A percentile compares a stretch with the other conserved stretches of the same genome.
Conservation (phyloP, 2,888 invertebrate genomes). For the Hirudinaria manillensis region DNA sequence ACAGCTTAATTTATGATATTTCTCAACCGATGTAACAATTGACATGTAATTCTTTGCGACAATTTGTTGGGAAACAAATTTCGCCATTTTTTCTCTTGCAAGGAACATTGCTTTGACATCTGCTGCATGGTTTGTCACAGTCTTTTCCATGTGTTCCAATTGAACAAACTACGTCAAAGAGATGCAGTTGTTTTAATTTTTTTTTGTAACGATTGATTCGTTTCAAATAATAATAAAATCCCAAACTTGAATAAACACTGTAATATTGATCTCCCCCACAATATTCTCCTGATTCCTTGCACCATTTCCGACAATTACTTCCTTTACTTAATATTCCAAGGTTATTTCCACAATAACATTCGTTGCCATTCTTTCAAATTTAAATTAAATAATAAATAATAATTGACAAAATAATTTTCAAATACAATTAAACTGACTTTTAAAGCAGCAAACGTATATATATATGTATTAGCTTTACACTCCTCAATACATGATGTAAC, state of each 20-base stretch:
- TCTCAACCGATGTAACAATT: not conserved
- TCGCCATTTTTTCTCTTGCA: not conserved
- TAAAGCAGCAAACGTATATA: too few relatives aligned
- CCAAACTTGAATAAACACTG: conserved; percentile 10
- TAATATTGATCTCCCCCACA: not conserved
- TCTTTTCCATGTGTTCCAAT: not conserved
- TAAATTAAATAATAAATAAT: not conserved
- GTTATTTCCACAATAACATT: not conserved
- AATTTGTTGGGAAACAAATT: not conserved
- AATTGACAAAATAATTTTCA: not conserved
- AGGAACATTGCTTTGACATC: not conserved
- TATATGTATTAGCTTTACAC: too few relatives aligned
- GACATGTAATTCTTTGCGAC: not conserved
- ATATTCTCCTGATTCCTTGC: not conserved
- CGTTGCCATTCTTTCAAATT: not conserved
- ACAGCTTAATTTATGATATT: not conserved
- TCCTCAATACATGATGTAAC: too few relatives aligned
- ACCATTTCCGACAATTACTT: not conserved
- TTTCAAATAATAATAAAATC: too few relatives aligned
- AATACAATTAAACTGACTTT: too few relatives aligned
- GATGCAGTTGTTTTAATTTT: not conserved
- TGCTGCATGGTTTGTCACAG: not conserved
- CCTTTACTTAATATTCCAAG: not conserved
- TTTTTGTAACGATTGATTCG: too few relatives aligned
- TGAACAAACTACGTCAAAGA: not conserved